A percentile compares a stretch with the other conserved stretches of the same genome.
phyloP scores from a whole-genome alignment of 2,888 invertebrate genomes.

The Cerceris rybyensis region DNA sequence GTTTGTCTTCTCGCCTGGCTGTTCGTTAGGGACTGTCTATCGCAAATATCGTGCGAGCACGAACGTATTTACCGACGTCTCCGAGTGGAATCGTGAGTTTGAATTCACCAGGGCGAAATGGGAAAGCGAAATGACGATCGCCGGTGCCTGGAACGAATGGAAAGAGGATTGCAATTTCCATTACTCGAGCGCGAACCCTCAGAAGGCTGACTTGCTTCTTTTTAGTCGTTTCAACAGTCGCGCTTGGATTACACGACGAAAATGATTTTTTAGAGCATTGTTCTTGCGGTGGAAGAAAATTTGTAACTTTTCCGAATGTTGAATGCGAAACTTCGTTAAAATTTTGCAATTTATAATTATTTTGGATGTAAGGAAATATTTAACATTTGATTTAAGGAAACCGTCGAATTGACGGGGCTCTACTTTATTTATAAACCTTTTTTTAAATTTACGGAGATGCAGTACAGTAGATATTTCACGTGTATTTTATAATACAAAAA shows the following conservation, averaged over 20 bases:
- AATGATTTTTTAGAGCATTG: background rate
- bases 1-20: conserved; percentile 63
- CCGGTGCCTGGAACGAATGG: conserved; percentile 53
- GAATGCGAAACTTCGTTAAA: too few relatives aligned
- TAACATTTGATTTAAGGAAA: too few relatives aligned
- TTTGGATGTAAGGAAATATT: too few relatives aligned
- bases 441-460: too few relatives aligned
- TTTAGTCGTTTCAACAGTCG: conserved; percentile 50
- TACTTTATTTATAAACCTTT: too few relatives aligned
- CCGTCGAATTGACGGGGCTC: too few relatives aligned
- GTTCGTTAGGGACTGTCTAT: conserved; percentile 66
- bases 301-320: too few relatives aligned
- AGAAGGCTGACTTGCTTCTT: conserved; percentile 12
- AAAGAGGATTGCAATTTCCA: conserved; percentile 68
- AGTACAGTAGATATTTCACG: too few relatives aligned
- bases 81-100: conserved; percentile 65
- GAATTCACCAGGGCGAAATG: conserved; percentile 57
- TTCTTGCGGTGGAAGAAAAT: background rate
- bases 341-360: too few relatives aligned
- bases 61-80: conserved; percentile 64
- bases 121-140: conserved; percentile 63
- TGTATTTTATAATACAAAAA: too few relatives aligned
- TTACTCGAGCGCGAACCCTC: conserved; percentile 54
- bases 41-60: conserved; percentile 65
- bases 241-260: conserved; percentile 22